phyloP scores from a whole-genome alignment of 2,113 vertebrate species.

The Pheucticus melanocephalus region DNA sequence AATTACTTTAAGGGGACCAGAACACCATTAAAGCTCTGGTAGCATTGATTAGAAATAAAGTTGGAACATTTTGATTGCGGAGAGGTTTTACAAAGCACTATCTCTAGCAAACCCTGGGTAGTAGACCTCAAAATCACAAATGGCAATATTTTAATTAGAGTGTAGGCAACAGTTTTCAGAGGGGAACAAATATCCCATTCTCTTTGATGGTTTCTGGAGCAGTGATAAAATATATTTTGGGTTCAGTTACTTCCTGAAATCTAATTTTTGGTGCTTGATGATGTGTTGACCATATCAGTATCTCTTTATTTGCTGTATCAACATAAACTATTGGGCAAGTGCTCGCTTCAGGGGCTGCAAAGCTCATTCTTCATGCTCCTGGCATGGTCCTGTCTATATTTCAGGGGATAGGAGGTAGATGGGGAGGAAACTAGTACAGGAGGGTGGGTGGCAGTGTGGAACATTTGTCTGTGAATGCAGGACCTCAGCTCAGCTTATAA shows the following conservation, averaged over 20 bases:
- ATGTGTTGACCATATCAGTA: not conserved
- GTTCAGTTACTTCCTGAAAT: not conserved
- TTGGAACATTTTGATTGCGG: not conserved
- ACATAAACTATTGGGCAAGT: not conserved
- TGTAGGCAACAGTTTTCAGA: not conserved
- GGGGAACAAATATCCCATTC: not conserved
- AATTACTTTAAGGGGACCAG: not conserved
- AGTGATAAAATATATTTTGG: not conserved
- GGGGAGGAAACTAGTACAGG: not conserved
- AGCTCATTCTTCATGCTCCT: not conserved
- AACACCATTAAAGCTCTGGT: rapidly evolving
- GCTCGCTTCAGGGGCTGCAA: not conserved
- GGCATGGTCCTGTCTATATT: not conserved
- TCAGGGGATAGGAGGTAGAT: not conserved
- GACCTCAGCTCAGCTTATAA: slow-evolving; percentile 8
- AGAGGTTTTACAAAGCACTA: not conserved
- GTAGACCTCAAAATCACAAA: not conserved
- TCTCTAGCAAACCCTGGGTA: not conserved
- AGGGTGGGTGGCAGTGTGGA: not conserved
- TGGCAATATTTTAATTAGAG: not conserved
- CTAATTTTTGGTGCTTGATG: not conserved
- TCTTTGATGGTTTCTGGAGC: not conserved
- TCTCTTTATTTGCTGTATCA: not conserved
- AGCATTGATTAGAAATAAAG: not conserved
- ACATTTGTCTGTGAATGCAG: not conserved